Conservation (phyloP, 2,113 vertebrate genomes). For the Petromus typicus region DNA sequence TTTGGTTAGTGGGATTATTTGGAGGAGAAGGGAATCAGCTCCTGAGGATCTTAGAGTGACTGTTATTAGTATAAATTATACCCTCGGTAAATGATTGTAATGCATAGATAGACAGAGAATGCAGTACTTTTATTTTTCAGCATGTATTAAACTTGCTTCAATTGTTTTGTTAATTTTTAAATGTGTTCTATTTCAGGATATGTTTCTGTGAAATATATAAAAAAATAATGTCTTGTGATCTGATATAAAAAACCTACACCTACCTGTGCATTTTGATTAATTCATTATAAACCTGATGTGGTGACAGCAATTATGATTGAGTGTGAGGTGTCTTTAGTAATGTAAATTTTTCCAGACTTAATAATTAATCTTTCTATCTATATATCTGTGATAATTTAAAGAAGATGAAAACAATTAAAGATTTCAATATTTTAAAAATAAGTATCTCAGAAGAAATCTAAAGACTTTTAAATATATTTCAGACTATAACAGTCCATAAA, state of each 20-base stretch:
- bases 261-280: neutral
- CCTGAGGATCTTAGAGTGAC: neutral
- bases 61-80: neutral
- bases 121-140: neutral
- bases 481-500: neutral
- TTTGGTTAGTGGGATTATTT: neutral
- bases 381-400: neutral
- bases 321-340: neutral
- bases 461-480: neutral
- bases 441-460: neutral
- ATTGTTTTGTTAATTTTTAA: slow-evolving; percentile 3
- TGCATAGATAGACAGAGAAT: neutral
- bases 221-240: slow-evolving; percentile 7
- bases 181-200: neutral
- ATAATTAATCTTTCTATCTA: neutral
- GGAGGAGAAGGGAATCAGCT: neutral
- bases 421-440: neutral
- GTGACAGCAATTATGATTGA: slow-evolving; percentile 23
- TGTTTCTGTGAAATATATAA: slow-evolving; percentile 2
- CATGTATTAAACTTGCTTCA: neutral
- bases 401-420: neutral
- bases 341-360: neutral
- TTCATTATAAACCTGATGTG: slow-evolving; percentile 16
- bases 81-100: neutral
- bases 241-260: neutral